Conservation (phyloP, 2,888 invertebrate genomes). For the Bruchidius siliquastri region DNA sequence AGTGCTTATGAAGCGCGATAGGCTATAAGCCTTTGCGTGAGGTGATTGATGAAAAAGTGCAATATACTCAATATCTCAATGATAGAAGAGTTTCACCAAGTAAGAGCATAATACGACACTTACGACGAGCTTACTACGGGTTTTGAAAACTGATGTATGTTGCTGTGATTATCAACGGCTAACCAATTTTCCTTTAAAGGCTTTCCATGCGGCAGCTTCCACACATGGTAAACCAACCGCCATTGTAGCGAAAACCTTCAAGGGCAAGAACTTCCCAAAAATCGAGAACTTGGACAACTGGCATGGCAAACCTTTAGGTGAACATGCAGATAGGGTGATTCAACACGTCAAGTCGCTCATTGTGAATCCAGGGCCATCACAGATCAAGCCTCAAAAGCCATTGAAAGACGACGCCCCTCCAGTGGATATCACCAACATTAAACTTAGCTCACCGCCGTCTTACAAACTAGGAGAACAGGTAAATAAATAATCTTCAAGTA, state of each 20-base stretch:
- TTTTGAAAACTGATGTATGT: too few species aligned
- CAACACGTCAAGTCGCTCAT: slow-evolving; percentile 64
- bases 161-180: too few species aligned
- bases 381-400: slow-evolving; percentile 61
- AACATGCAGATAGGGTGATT: slow-evolving; percentile 66
- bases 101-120: too few species aligned
- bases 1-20: too few species aligned
- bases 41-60: too few species aligned
- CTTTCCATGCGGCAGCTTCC: slow-evolving; percentile 73
- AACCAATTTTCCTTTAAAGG: slow-evolving; percentile 56
- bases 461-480: slow-evolving; percentile 68
- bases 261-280: slow-evolving; percentile 84
- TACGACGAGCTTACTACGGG: too few species aligned
- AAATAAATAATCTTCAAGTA: neutral
- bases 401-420: slow-evolving; percentile 62
- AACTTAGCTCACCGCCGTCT: slow-evolving; percentile 72
- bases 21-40: too few species aligned
- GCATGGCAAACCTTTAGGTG: slow-evolving; percentile 96
- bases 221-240: slow-evolving; percentile 85
- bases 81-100: too few species aligned
- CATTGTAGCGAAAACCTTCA: slow-evolving; percentile 91
- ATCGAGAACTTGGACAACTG: slow-evolving; percentile 94
- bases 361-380: slow-evolving; percentile 61
- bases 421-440: slow-evolving; percentile 68
- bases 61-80: too few species aligned